Evolutionary conservation across 2,888 invertebrate species (phyloP), one percentile per base, ranked within the genome.

Genomic region (Lycia hirtaria): DNA sequence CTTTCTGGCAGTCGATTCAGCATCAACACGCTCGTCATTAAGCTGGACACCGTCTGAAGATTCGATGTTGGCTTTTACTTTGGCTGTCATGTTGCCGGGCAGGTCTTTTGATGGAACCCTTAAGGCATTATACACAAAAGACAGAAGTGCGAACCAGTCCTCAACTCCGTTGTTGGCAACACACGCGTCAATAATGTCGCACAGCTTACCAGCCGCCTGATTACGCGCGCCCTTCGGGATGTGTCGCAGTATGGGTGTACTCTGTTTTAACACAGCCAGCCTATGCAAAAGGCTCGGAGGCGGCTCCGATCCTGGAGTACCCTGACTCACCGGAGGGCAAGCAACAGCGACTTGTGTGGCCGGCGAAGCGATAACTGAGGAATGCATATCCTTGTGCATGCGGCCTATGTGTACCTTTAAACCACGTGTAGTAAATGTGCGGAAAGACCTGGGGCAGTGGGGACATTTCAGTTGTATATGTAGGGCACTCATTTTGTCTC

Each of bases 151-250:
- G 14, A 1, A 19, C 45, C 45, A 45, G 6, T 30, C 44, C 17
- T 44, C 30, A 17, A 30, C 40, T 12, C 40, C 22, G 12, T 33
- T 33, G 9, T 20, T 9, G 4, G 4, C 6, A 12, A 45, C 45
- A n/a, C 33, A 22, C 33, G 4, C 22, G 15, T 45, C 45, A 14
- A 45, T 45, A 32, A 45, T 19, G 0, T 45, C 45, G 14, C 33
- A 32, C 12, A 45, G 14, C 33, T 33, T 45, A 4, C 33, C 45
- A 1, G 20, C 33, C 33, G 22, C 33, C 33, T 14, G 40, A 12
- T 40, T 22, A 2, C 24, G 40, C 12, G 40, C 40, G 1, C 40
- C 14, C 19, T 40, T 33, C 1, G 32, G 32, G 20, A 45, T 14
- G 22, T 45, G 45, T 10, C 22, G 33, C 3, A 45, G 33, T 12